Evolutionary conservation across 2,888 invertebrate genomes (phyloP).

Genomic region (Arenicola marina): DNA sequence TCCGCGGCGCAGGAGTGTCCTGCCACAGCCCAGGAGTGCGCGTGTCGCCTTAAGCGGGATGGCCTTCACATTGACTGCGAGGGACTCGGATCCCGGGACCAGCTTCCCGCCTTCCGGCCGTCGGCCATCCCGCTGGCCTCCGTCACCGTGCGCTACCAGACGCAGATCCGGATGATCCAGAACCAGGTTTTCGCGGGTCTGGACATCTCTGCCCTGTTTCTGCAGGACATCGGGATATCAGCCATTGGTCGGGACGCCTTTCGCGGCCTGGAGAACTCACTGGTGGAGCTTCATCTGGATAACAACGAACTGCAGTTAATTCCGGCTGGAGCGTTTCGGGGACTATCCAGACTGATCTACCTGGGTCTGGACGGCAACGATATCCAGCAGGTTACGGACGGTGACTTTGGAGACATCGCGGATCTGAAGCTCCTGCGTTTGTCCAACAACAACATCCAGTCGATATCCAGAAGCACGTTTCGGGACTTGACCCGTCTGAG

Average conservation of each 20-base stretch:
- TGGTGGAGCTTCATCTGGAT: background rate
- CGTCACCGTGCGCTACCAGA: background rate
- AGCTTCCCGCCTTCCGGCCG: background rate
- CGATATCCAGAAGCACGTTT: background rate
- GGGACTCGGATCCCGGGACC: background rate
- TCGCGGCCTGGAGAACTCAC: background rate
- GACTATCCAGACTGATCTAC: background rate
- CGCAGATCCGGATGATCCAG: background rate
- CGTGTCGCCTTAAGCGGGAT: no score
- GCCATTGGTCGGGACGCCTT: background rate
- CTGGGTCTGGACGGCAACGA: conserved; percentile 1
- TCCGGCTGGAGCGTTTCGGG: background rate
- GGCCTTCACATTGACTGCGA: background rate
- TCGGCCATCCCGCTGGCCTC: background rate
- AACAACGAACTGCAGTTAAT: background rate
- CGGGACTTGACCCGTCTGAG: background rate
- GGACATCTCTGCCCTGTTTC: background rate
- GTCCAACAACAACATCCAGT: background rate
- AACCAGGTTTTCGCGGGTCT: background rate
- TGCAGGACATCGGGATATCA: background rate
- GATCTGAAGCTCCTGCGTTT: background rate
- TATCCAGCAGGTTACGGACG: background rate
- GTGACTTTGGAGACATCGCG: background rate
- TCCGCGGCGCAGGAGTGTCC: no score
- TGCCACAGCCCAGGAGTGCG: no score